Conservation (phyloP, 2,113 vertebrate genomes). For the Odontophorus gujanensis region DNA sequence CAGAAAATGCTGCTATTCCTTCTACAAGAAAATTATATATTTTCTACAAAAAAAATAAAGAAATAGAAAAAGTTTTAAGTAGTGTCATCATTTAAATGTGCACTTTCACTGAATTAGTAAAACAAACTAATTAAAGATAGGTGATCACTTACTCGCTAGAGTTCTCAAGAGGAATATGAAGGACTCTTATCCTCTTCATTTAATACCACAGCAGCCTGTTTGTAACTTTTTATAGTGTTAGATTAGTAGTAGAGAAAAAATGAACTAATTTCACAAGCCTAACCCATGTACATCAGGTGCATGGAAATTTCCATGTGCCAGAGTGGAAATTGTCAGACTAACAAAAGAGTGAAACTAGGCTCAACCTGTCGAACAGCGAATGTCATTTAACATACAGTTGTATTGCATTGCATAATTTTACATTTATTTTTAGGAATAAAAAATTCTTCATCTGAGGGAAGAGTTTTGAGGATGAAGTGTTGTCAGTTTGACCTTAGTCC, state of each 20-base stretch:
- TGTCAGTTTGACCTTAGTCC: background rate
- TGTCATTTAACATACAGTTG: background rate
- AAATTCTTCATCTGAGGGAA: background rate
- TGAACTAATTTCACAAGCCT: background rate
- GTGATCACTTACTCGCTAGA: fast-evolving
- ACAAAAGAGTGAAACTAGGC: background rate
- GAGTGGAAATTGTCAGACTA: background rate
- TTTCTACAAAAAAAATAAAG: background rate
- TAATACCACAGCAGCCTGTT: background rate
- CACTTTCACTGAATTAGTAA: background rate
- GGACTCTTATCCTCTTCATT: background rate
- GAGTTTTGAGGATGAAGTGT: background rate
- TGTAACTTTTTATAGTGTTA: background rate
- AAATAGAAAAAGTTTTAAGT: background rate
- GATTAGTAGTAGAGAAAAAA: background rate
- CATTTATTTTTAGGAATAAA: background rate
- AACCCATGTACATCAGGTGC: fast-evolving
- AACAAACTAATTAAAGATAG: background rate
- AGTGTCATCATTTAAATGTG: background rate
- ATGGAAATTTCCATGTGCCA: background rate
- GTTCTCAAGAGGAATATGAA: background rate
- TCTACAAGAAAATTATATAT: background rate
- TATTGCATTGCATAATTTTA: background rate
- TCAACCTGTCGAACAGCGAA: background rate
- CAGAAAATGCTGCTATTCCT: background rate